Evolutionary conservation across 2,113 vertebrate genomes (phyloP), one percentile per base, ranked within the genome.

Genomic region (human (Homo sapiens)): DNA sequence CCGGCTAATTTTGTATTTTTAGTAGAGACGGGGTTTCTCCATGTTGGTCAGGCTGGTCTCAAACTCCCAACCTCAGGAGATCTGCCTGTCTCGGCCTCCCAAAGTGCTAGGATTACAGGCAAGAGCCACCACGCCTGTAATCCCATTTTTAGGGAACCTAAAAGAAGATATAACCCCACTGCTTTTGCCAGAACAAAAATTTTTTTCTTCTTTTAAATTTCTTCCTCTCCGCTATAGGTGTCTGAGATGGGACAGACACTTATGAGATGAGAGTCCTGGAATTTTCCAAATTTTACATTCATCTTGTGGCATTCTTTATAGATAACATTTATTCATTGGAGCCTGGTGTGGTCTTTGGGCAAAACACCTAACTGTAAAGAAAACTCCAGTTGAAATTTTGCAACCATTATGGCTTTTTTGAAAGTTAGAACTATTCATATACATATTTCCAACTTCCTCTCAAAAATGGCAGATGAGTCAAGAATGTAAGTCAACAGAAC

Each of bases 201-300:
- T 66, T 52, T 66, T 87, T 93, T 66, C 20, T 94, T 92, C 25
- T 64, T 82, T 66, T 20, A 35, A 25, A 22, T 55, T 84, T 72
- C 25, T 87, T 70, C 81, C 38, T 40, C 30, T n/a, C 8, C 35
- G 7, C 27, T 81, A 59, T 14, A 82, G 25, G 5, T 92, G 7
- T 79, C 45, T 96, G 50, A 38, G 50, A 45, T 83, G 22, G 27
- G 82, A 7, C 76, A 45, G 68, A 64, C 27, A 64, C 27, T 64
- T 64, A 64, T 32, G 27, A 89, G 50, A 55, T 32, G 50, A 64
- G 57, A 89, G 20, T 55, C n/a, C 50, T 86, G 57, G 6, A 11
- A 86, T 83, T 96, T 94, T 61, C 73, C 23, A 72, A 89, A 85
- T 52, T 73, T 92, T 40, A 92, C 68, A 59, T 78, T 89, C 14